Evolutionary conservation across 2,888 invertebrate species (phyloP).

Genomic region (Apamea sordens): DNA sequence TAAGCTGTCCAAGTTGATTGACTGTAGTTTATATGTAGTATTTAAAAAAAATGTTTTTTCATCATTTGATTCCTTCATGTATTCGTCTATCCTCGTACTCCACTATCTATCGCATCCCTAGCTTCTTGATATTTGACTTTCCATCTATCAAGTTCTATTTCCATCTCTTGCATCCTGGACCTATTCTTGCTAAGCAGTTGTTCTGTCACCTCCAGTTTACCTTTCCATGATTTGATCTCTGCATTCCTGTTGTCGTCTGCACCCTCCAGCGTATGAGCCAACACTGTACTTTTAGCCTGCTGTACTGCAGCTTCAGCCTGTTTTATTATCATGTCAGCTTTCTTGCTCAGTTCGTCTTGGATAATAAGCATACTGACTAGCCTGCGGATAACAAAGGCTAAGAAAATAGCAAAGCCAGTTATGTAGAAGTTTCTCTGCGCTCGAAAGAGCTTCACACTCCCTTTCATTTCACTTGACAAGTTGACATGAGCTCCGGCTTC

Average conservation of each 20-base stretch:
- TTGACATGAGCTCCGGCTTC: conserved; percentile 81
- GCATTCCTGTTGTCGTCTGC: conserved; percentile 64
- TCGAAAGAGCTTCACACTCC: conserved; percentile 93
- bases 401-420: conserved; percentile 93
- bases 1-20: neutral
- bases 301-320: conserved; percentile 92
- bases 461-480: conserved; percentile 91
- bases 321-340: conserved; percentile 92
- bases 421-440: conserved; percentile 95
- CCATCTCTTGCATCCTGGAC: conserved; percentile 69
- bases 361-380: conserved; percentile 91
- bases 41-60: no score
- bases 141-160: conserved; percentile 78
- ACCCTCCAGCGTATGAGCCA: conserved; percentile 72
- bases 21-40: neutral
- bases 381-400: conserved; percentile 92
- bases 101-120: conserved; percentile 21
- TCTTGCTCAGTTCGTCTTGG: conserved; percentile 91
- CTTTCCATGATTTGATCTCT: conserved; percentile 61
- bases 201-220: conserved; percentile 72
- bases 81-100: conserved; percentile 10
- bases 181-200: conserved; percentile 74
- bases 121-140: conserved; percentile 76
- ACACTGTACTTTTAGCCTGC: conserved; percentile 79
- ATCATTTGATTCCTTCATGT: neutral